Base-by-base conservation (phyloP, 2,113 vertebrate genomes). In the Mustela nigripes region DNA sequence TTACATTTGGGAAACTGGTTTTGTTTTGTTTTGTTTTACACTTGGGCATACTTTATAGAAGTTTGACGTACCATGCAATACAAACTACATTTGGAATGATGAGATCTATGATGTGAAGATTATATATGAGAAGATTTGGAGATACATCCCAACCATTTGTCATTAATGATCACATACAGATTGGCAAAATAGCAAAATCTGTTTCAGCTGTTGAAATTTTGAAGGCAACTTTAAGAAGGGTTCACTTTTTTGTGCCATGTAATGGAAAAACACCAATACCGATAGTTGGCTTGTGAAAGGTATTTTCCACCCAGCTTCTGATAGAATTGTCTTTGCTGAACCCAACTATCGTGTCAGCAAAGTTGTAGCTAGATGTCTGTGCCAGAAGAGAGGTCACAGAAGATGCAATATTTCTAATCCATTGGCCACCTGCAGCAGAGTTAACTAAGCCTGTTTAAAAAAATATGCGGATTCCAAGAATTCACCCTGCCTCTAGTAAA, bases 1-100 rank as follows among this genome's bases (percentile, higher is more conserved):
- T 92, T 42, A 76, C 16, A 22, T 62, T 63, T 90, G 58, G 50
- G 80, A 69, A 91, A 56, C 2, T 58, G 15, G 71, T 87, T 81
- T 95, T 84, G 48, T 73, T 93, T 94, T 89, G 71, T 87, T 81
- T 95, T 84, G 48, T 73, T 93, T 94, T 89, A 63, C 50, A 42
- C 36, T 89, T 96, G 50, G 45, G 19, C 33, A 39, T 50, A 74
- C 10, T 82, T 11, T 8, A 15, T 26, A 85, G 65, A 76, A 86
- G 24, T 53, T 16, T 62, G 24, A 74, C 56, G 39, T 69, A 60
- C 15, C 4, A 1, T 31, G 36, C 24, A 74, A 53, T 63, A 36
- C 87, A 53, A 67, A 42, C 45, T 65, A 15, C 11, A 11, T 58
- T n/a, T 31, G 31, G 5, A 91, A 65, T 0, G 3, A 65, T 26